Base-by-base conservation (phyloP, 2,113 vertebrate species). In the Oenanthe melanoleuca region DNA sequence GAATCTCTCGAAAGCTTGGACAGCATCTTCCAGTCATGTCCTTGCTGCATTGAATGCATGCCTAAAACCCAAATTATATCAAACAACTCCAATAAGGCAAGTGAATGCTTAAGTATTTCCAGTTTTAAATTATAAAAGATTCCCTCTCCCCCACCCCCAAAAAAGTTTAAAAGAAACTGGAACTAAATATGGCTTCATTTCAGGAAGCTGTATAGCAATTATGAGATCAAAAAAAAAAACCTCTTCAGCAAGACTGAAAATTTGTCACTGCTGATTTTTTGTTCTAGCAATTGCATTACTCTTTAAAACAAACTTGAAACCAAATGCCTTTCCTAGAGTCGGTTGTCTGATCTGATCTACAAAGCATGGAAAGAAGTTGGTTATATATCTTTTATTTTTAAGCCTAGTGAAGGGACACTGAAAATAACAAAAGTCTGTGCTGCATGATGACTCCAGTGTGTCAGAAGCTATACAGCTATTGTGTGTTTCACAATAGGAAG, bases 81-180 rank as follows among this genome's bases (percentile, higher is more conserved):
- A 8, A 81, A 50, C 1, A 7, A 47, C 17, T 79, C 34, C 5
- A 44, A 61, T 14, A 63, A 89, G n/a, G 18, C 6, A 70, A 77
- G 9, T 25, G 44, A 29, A 5, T 59, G 14, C 11, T 82, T 40
- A 75, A 34, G 4, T 44, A 55, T 47, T 83, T 80, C 13, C 5
- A 5, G 24, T 0, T 52, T 28, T 28, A 44, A 61, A 53, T 66
- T 82, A 49, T 4, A 69, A 73, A 55, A 49, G 8, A 28, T 14
- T 7, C 4, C 4, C 1, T 13, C 2, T 6, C 4, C 6, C 11
- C 5, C 57, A 11, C 6, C 44, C 44, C 20, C 5, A 12, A 44
- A 17, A 33, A 82, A 69, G 1, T 49, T 86, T 34, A 24, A 56
- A 31, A 69, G 37, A 64, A 82, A 52, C 3, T 52, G 26, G 24